These are phyloP conservation scores for Brachionichthys hirsutus DNA, from an alignment of 2,113 vertebrate species.

Conservation along the genomic window DNA sequence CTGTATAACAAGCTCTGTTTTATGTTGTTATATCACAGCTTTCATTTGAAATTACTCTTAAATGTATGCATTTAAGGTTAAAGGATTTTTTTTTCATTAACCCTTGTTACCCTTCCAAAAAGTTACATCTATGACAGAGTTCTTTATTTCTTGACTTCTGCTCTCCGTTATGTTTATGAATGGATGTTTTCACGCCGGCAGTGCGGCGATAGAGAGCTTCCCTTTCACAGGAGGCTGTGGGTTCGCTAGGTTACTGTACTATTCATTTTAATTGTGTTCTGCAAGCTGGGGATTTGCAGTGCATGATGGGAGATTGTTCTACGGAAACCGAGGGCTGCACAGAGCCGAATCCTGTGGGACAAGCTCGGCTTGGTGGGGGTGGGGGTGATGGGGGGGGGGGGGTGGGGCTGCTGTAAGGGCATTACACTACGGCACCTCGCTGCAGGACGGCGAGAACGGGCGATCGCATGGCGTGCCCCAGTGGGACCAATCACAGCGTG, in stretches of 20 bases:
- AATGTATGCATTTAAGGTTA: no score
- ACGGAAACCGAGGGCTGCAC: conserved; percentile 24
- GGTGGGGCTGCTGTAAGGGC: background rate
- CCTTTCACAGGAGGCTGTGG: conserved; percentile 8
- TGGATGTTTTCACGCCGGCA: conserved; percentile 11
- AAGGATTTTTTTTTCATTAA: no score
- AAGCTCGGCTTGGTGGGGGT: conserved; percentile 17
- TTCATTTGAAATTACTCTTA: no score
- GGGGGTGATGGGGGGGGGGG: no score
- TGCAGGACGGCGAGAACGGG: conserved; percentile 14
- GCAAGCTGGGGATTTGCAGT: conserved; percentile 23
- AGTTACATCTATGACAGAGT: no score
- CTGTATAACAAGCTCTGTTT: no score
- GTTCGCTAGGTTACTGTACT: background rate
- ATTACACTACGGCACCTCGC: conserved; percentile 11
- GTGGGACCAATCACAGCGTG: conserved; percentile 4
- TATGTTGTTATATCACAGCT: no score
- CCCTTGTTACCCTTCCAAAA: no score
- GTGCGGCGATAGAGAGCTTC: conserved; percentile 9
- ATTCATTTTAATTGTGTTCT: conserved; percentile 30
- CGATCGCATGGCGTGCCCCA: conserved; percentile 10
- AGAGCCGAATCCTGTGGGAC: conserved; percentile 36
- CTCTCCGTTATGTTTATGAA: no score
- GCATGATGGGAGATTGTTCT: conserved; percentile 28
- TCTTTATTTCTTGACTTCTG: no score